Evolutionary conservation across 1,140 invertebrate species (phyloP), one percentile per base, ranked within the genome.

Genomic region (Batillaria attramentaria): DNA sequence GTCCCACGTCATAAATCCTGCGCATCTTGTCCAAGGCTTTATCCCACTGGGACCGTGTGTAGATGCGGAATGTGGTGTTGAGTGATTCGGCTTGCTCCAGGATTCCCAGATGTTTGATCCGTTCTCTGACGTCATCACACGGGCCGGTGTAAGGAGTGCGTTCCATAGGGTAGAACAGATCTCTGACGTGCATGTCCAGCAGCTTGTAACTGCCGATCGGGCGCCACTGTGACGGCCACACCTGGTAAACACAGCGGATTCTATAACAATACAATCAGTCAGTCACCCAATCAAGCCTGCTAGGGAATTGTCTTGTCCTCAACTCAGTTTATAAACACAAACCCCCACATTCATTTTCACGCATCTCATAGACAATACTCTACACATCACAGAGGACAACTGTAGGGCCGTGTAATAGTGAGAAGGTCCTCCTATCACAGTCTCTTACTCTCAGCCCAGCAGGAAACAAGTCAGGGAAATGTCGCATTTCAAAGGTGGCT

Each of bases 81-180:
- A 72, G 70, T 18, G 24, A 4, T 20, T 50, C 43, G 18, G 37
- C 31, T 31, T 57, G 16, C 1, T 35, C 8, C 5, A 57, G 46
- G 31, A 57, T 57, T 5, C 72, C 33, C 50, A 33, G 46, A 13
- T 60, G 72, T 20, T 6, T 5, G 50, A 74, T 4, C 13, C 37
- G 35, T 10, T 74, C 1, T 3, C 1, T 6, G 31, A 74, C 72
- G 72, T 60, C 46, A 0, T 54, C 6, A 39, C 54, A 62, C 2
- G 73, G 33, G 3, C 73, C 73, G 37, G 35, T 8, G 54, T 75
- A 75, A 39, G 73, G 73, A 4, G 3, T 2, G 54, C 35, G 73
- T 35, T 75, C 54, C 73, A 75, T 62, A 37, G 73, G 73, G 54
- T 24, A 75, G 73, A 75, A 75, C 35, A 75, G 41, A 28, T 75